Evolutionary conservation across 2,797 vertebrate genomes (phyloP), one percentile per base, ranked within the genome.

Genomic region (Leptatherina wallacei): DNA sequence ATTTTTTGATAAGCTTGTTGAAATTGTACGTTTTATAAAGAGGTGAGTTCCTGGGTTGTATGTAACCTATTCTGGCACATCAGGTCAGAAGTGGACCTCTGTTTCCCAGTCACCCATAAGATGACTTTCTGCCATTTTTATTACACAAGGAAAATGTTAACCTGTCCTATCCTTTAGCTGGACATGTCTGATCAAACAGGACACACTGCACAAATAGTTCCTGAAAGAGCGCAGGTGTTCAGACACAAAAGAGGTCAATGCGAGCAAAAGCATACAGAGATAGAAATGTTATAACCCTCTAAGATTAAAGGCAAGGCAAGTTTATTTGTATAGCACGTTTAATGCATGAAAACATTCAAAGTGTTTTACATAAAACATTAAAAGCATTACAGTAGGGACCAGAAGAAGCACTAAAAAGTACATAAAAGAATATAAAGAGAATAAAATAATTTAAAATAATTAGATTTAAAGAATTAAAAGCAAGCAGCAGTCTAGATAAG

Each of bases 111-210:
- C 16, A 63, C 57, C 65, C 77, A 69, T 32, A 60, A n/a, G 75
- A 88, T 3, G 33, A 55, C 38, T 58, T 55, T 68, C 56, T 14
- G 16, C 73, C 55, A 72, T 87, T 67, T 84, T 80, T 76, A 77
- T 67, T 70, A 77, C 75, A 62, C 65, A 60, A 36, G 33, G 56
- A 68, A 88, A 89, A 86, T 77, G 80, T 86, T 84, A 77, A 54
- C 24, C 81, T 85, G 82, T 88, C 88, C 58, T 83, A 56, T 67
- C 63, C 55, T 84, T 63, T 75, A 81, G 70, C 57, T 49, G 12
- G 52, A 66, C 68, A 69, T 29, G 67, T 56, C 69, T 62, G 16
- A 20, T 62, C 22, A 18, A 78, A 78, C 42, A n/a, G 55, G 33
- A 52, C 51, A 54, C 16, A 65, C 29, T 20, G 20, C 61, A 70